These are phyloP conservation scores for Brachypodius melanocephalos DNA, from an alignment of 2,113 vertebrate species.

Conservation along the genomic window DNA sequence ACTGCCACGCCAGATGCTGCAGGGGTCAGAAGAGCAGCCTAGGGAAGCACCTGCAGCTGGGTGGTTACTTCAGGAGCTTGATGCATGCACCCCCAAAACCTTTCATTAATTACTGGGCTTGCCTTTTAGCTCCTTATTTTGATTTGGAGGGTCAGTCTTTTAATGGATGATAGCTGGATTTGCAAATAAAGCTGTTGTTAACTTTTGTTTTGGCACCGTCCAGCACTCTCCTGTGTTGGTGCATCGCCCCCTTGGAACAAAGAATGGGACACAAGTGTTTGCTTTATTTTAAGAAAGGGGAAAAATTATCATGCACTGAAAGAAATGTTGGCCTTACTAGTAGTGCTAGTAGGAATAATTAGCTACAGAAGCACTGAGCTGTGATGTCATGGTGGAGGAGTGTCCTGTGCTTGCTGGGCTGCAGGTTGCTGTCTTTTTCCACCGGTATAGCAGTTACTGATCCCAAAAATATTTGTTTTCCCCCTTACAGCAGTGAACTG, in stretches of 20 bases:
- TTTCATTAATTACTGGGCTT: background rate
- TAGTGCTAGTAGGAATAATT: background rate
- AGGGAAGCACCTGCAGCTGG: background rate
- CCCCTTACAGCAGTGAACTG: background rate
- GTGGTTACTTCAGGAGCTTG: background rate
- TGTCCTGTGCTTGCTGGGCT: background rate
- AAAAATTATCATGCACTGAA: background rate
- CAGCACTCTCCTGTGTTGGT: background rate
- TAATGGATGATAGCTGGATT: background rate
- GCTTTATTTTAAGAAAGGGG: background rate
- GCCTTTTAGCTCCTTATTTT: background rate
- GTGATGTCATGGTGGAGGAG: background rate
- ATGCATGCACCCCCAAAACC: accelerated
- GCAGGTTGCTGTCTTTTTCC: background rate
- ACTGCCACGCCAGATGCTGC: accelerated
- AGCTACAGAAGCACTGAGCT: background rate
- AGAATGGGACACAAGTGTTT: background rate
- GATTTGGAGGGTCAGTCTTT: background rate
- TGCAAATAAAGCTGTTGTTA: background rate
- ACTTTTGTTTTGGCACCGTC: background rate
- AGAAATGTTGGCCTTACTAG: background rate
- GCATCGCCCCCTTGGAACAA: accelerated
- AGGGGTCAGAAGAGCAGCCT: background rate
- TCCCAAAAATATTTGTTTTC: background rate
- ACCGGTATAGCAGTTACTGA: background rate